Base-by-base conservation (phyloP, 1,140 invertebrate species). In the Drosophila navojoa region DNA sequence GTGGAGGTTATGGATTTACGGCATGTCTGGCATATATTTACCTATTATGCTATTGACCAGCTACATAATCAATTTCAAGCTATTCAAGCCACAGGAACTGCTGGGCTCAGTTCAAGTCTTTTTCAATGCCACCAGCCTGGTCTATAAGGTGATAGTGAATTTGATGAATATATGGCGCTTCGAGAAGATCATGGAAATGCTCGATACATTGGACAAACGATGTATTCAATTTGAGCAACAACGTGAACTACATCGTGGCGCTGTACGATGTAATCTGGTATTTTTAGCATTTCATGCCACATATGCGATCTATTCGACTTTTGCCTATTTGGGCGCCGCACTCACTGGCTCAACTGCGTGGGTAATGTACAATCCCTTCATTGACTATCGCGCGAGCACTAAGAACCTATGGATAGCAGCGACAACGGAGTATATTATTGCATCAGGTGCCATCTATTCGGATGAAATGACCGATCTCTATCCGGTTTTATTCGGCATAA, bases 351-450 rank as follows among this genome's bases (percentile, higher is more conserved):
- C 7, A 1, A 1, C 60, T 3, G 57, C 77, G 0, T 80, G 77
- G 77, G 27, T 25, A 2, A 58, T 58, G 3, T 80, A 71, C 5
- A 76, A 76, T 47, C 78, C 77, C 0, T 62, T 80, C 5, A 9
- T 80, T 5, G 61, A 80, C n/a, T 80, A 49, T 54, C 66, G 38
- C 0, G n/a, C 40, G 11, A 59, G 67, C 11, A 42, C 22, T 0
- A 0, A 0, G 4, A 76, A 35, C 16, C 38, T 76, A 6, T 80
- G 72, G 77, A 32, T 45, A 4, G 66, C 67, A n/a, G 42, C 52
- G 1, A 0, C 45, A 0, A 9, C 49, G 3, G 77, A 80, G 38
- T 25, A 15, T 2, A 0, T 67, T 5, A 3, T 71, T 0, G 57
- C 57, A 10, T 1, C 11, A 0, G 16, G 22, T 3, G 19, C 61